Percentiles rank a stretch among this genome's conserved stretches.
Evolutionary conservation across 37 sponge, comb jelly and placozoan species (phyloP).

Genomic region (Eunapius fragilis): DNA sequence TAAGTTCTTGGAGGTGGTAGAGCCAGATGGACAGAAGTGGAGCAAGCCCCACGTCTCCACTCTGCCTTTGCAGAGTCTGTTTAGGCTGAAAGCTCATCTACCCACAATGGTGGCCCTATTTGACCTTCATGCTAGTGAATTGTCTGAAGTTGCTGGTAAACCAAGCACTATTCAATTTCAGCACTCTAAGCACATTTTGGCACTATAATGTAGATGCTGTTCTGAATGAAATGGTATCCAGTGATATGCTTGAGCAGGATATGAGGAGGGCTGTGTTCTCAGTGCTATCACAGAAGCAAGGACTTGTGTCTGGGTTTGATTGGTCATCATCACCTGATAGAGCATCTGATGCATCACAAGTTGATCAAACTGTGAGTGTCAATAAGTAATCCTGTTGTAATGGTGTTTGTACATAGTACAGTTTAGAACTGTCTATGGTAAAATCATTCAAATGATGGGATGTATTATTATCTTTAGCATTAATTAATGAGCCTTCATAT

Average conservation of each 20-base stretch:
- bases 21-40: constrained; percentile 91
- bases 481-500: not conserved
- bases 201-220: not conserved
- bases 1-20: constrained; percentile 94
- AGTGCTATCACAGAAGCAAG: not conserved
- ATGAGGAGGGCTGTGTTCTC: not conserved
- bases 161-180: not conserved
- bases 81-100: constrained; percentile 79
- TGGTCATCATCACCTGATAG: not conserved
- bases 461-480: not conserved
- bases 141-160: constrained; percentile 73
- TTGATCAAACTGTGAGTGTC: not conserved
- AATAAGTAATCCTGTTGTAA: not conserved
- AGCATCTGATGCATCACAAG: not conserved
- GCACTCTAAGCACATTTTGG: not conserved
- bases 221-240: not conserved
- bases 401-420: not conserved
- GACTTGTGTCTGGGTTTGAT: not conserved
- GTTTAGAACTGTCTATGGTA: not conserved
- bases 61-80: constrained; percentile 89
- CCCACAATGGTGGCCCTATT: constrained; percentile 80
- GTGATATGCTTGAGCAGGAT: not conserved
- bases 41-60: constrained; percentile 98
- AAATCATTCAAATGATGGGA: not conserved
- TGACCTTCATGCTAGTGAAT: constrained; percentile 76